Base-by-base conservation (phyloP, 2,888 invertebrate genomes). In the Linhomoeus sp. region DNA sequence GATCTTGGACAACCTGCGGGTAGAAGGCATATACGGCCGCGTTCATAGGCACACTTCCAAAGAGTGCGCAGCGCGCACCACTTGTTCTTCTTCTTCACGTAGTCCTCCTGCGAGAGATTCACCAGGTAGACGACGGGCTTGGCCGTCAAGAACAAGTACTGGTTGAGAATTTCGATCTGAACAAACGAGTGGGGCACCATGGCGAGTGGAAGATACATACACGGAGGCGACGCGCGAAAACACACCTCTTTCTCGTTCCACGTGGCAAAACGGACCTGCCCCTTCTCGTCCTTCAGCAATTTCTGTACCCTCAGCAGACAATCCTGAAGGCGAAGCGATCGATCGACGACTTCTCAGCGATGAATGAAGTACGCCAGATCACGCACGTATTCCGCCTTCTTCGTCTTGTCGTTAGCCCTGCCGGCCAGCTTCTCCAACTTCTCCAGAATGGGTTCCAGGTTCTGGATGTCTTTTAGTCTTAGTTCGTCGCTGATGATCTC, bases 41-140 rank as follows among this genome's bases (percentile, higher is more conserved):
- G n/a, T n/a, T n/a, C n/a, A n/a, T n/a, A n/a, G n/a, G n/a, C n/a
- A n/a, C n/a, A n/a, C n/a, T n/a, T n/a, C 33, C 9, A 25, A 5
- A 43, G 23, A 15, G 43, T 43, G 2, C 23, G 3, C 20, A 20
- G 12, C 26, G 12, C 25, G 5, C 19, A 45, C 50, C 50, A 50
- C 29, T 49, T 50, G 25, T 50, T 50, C 44, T 92, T 94, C 74
- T 92, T 94, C 59, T 88, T 78, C 59, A 87, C 86, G 68, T 86
- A 99, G 70, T 97, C 97, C 68, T 87, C 90, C 68, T 94, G 90
- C 0, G 92, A 82, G 52, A 99, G 73, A 70, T 99, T 99, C 12
- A 97, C 80, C 55, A 99, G 74, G 67, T 99, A 99, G 56, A 99
- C 79, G 48, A 85, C 82, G 1, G 97, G 97, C 68, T 99, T 99